Evolutionary conservation across 2,888 invertebrate species (phyloP), one percentile per base, ranked within the genome.

Genomic region (Lasioglossum vierecki): DNA sequence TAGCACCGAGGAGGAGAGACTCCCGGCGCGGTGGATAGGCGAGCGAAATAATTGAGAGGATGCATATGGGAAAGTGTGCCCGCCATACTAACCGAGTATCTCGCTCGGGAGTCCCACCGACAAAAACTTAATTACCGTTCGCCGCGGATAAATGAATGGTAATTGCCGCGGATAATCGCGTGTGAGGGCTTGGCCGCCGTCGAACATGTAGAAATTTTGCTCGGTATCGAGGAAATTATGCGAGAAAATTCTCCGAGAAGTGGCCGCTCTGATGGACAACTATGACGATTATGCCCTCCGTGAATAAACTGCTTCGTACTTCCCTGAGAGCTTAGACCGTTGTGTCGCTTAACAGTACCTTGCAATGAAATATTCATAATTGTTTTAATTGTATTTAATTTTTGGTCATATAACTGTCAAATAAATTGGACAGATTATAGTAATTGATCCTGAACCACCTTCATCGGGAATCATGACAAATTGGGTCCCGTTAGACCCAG

Each of bases 91-190:
- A 82, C 66, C 82, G 68, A 35, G 66, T 66, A 66, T 66, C 66
- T 57, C 63, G 60, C 44, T 68, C 79, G n/a, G 13, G 35, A 66
- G 66, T 66, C 66, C 66, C 41, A 13, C 53, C 11, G 60, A 75
- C 41, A 71, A 71, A 82, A 82, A 70, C 70, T 80, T 82, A 75
- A 80, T 80, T 82, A 60, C 80, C 70, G 41, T 82, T 80, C 49
- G 80, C 80, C 41, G 60, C 60, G 44, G 49, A 70, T 60, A 49
- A 80, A 82, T 80, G 22, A 75, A 82, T 53, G 75, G 30, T 75
- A 80, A 82, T 82, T 80, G 41, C 60, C 73, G 74, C n/a, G 74
- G n/a, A 70, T 71, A 82, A 75, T 60, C 35, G 66, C 73, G 30
- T 66, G 46, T 46, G n/a, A 30, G 13, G 26, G 60, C 26, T 22